These are phyloP conservation scores for Monopterus albus DNA, from an alignment of 2,113 vertebrate species.

Conservation along the genomic window DNA sequence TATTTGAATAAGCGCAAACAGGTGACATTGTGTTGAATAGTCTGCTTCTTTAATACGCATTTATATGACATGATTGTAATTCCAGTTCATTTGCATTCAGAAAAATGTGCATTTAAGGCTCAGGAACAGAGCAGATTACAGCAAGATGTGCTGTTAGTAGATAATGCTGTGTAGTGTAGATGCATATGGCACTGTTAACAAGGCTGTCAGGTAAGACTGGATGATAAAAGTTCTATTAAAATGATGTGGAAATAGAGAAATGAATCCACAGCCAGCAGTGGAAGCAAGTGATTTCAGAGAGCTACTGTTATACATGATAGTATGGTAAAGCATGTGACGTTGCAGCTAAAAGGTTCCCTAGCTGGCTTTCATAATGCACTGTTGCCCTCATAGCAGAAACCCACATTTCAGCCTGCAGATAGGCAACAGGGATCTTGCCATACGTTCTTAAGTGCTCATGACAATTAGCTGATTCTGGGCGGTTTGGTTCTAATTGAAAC, in stretches of 20 bases:
- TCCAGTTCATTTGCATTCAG: conserved; percentile 41
- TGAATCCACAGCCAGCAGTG: conserved; percentile 14
- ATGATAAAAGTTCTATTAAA: conserved; percentile 39
- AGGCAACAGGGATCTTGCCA: conserved; percentile 45
- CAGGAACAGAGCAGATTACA: conserved; percentile 28
- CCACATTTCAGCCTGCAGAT: conserved; percentile 37
- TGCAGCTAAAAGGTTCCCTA: conserved; percentile 55
- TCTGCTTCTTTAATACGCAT: neutral
- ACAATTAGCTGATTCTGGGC: conserved; percentile 68
- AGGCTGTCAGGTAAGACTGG: conserved; percentile 3
- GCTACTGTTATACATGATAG: conserved; percentile 33
- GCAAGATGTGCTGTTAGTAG: conserved; percentile 30
- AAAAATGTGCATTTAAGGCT: conserved; percentile 23
- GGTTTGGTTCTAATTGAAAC: conserved; percentile 71
- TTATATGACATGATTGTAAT: conserved; percentile 12
- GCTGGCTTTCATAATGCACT: conserved; percentile 62
- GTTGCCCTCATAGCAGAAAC: conserved; percentile 42
- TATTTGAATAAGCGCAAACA: conserved; percentile 20
- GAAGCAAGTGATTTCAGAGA: conserved; percentile 33
- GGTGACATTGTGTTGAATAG: conserved; percentile 8
- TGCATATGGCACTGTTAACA: conserved; percentile 34
- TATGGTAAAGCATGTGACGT: conserved; percentile 52
- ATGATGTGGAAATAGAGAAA: conserved; percentile 19
- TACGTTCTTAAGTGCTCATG: conserved; percentile 59
- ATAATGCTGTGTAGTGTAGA: conserved; percentile 23